Base-by-base conservation (phyloP, 2,797 vertebrate species). In the Galago senegalensis region DNA sequence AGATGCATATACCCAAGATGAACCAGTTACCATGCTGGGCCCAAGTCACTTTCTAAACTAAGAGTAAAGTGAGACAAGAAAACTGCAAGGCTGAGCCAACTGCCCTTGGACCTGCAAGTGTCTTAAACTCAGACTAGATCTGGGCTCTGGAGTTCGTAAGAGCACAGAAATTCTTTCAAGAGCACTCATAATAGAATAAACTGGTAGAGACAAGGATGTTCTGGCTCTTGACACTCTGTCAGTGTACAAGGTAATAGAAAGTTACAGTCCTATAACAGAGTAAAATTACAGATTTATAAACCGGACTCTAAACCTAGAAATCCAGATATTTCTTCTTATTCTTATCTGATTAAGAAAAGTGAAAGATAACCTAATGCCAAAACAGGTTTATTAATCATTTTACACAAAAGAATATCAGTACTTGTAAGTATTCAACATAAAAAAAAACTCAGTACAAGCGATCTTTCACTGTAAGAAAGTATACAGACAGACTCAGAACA, bases 311-410 rank as follows among this genome's bases (percentile, higher is more conserved):
- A 76, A 91, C 18, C 49, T 77, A 95, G 83, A 91, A 91, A 92
- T 94, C 29, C 61, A 96, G 21, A 96, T 21, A 73, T 53, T 46
- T 88, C 86, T 95, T 96, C 46, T 61, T 85, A 90, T 16, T 34
- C 7, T 43, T 43, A 82, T 4, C 25, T 17, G 93, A 63, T 72
- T 63, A 90, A 93, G 43, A 85, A 89, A 94, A 91, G n/a, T 40
- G 67, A 85, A 56, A 95, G 72, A 91, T n/a, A 60, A 77, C 18
- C 63, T 87, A 67, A 73, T 49, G 63, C 10, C 37, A 88, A 92
- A 91, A 79, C 31, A 93, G 53, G 34, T 97, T 97, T 97, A 93
- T 83, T 96, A 65, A 27, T 93, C 58, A 93, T 87, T 93, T 58
- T 56, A 89, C 40, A 92, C 85, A 89, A 83, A 93, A 76, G 43